Base-by-base conservation (phyloP, 1,140 invertebrate species). In the Drosophila varians region DNA sequence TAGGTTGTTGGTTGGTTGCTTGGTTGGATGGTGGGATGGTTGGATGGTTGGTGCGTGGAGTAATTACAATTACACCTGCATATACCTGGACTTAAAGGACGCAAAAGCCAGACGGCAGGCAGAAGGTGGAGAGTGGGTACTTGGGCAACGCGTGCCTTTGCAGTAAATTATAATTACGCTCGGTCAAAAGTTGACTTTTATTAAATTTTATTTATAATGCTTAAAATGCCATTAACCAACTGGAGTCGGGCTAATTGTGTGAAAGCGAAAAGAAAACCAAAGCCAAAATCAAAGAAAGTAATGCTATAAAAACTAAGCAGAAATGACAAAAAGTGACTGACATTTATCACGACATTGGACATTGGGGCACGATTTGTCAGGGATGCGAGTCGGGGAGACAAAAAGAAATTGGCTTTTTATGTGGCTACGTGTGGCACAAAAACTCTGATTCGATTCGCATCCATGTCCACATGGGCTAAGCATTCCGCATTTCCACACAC, bases 31-130 rank as follows among this genome's bases (percentile, higher is more conserved):
- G 57, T 60, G 11, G 55, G 49, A 12, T 46, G 28, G 19, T 25
- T 19, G 38, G 46, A 11, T 14, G 65, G 36, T 23, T 52, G 53
- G 52, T 61, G 77, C 54, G 75, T 70, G 57, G 56, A 78, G 75
- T 84, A 84, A 84, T 84, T 84, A 84, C 80, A 84, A 79, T 86
- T 84, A 84, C 80, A 86, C 80, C 80, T 84, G 80, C 78, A 70
- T 31, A 31, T 31, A 31, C 28, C 72, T n/a, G n/a, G n/a, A 51
- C 53, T n/a, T 58, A 66, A 46, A 42, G 47, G 58, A 28, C 21
- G 61, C 40, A 64, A 49, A 65, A 49, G 43, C 38, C 40, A n/a
- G n/a, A n/a, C n/a, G n/a, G n/a, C n/a, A n/a, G 43, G 4, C 26
- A 7, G 12, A 7, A 5, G 25, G 26, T 6, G 36, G 0, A 5